Conservation (phyloP, 2,888 invertebrate genomes). For the Danaus chrysippus region DNA sequence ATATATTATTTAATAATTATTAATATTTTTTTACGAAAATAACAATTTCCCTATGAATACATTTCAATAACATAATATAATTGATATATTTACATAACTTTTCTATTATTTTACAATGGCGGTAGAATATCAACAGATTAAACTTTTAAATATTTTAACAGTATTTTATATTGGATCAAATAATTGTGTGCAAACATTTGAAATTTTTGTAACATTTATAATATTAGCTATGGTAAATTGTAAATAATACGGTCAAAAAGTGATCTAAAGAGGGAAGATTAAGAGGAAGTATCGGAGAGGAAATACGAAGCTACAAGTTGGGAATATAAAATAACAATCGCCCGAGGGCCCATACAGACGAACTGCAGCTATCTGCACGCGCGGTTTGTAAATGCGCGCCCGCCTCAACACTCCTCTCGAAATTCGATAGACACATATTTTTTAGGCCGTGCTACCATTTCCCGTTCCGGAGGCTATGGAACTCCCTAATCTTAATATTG, state of each 20-base stretch:
- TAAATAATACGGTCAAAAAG: background rate
- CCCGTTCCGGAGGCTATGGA: conserved; percentile 56
- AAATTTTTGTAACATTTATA: background rate
- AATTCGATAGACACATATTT: conserved; percentile 32
- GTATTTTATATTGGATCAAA: conserved; percentile 2
- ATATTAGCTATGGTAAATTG: background rate
- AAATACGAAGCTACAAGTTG: conserved; percentile 1
- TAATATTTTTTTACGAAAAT: conserved; percentile 4
- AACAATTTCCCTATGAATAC: conserved; percentile 1
- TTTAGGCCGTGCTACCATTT: conserved; percentile 61
- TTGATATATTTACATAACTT: conserved; percentile 1
- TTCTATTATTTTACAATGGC: background rate
- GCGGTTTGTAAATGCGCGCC: background rate
- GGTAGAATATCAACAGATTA: conserved; percentile 3
- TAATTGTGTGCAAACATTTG: background rate
- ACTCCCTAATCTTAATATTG: conserved; percentile 62
- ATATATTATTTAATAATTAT: conserved; percentile 1
- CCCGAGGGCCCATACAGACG: background rate
- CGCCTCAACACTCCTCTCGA: conserved; percentile 28
- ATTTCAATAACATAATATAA: background rate
- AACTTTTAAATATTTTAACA: conserved; percentile 3
- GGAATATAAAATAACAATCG: background rate
- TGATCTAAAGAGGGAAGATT: conserved; percentile 3
- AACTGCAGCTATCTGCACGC: background rate
- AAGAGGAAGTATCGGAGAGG: conserved; percentile 3